These are phyloP conservation scores for Zophobas atratus DNA, from an alignment of 1,140 invertebrate genomes.

Conservation along the genomic window DNA sequence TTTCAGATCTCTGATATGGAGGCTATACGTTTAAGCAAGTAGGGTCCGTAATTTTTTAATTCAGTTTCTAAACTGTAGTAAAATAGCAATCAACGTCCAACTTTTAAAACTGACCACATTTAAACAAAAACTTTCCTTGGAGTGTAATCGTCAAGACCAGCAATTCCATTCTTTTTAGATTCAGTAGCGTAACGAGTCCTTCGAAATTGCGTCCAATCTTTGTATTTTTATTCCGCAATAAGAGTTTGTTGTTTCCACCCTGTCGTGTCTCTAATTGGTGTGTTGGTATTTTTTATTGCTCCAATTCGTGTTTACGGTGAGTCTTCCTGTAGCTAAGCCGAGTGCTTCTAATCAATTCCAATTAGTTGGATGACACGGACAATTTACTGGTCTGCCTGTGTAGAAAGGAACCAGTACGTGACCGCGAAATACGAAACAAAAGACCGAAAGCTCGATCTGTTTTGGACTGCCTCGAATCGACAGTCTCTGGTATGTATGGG, in stretches of 20 bases:
- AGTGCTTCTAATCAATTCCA: constrained; percentile 58
- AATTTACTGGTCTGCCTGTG: constrained; percentile 54
- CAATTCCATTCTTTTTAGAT: constrained; percentile 25
- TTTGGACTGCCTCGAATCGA: background rate
- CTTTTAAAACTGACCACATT: constrained; percentile 7
- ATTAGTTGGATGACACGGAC: constrained; percentile 58
- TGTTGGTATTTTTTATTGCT: constrained; percentile 35
- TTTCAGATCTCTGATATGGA: too few relatives aligned
- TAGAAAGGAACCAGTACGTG: constrained; percentile 51
- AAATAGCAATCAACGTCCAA: background rate
- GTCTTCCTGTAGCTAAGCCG: constrained; percentile 34
- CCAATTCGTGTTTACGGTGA: constrained; percentile 25
- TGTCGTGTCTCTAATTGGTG: constrained; percentile 37
- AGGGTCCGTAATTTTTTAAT: too few relatives aligned
- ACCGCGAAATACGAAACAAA: constrained; percentile 54
- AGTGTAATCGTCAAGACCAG: constrained; percentile 2
- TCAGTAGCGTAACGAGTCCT: constrained; percentile 11
- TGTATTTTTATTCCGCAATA: constrained; percentile 19
- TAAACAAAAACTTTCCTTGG: constrained; percentile 9
- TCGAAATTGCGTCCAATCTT: constrained; percentile 16
- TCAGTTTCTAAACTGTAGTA: too few relatives aligned
- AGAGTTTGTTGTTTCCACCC: constrained; percentile 39
- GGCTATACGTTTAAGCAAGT: too few relatives aligned
- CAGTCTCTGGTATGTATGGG: constrained; percentile 6
- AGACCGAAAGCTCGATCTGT: constrained; percentile 31